Base-by-base conservation (phyloP, 2,113 vertebrate genomes). In the Acrocephalus arundinaceus region DNA sequence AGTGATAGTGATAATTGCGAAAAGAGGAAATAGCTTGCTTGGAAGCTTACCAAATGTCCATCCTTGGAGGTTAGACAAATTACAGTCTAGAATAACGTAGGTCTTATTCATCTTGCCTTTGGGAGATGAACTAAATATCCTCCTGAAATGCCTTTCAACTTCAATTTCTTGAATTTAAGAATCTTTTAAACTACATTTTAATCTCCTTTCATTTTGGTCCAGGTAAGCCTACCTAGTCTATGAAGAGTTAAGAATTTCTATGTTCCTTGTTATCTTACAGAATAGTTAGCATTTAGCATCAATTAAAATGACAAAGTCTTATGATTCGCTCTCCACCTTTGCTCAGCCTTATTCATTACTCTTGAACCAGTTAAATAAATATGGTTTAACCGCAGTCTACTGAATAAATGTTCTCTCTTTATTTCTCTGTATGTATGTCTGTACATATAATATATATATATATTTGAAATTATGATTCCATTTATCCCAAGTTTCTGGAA, bases 401-500 rank as follows among this genome's bases (percentile, higher is more conserved):
- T 87, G 68, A 95, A 95, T 95, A 73, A 89, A 85, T 94, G 75
- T 78, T 91, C 90, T 86, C 67, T 79, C 80, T 89, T 67, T 87
- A 86, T 91, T 90, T 87, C 62, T 93, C 67, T 87, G 52, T 81
- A 67, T 91, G 73, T 94, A 49, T 77, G 59, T 85, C 89, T 89
- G 74, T 89, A 95, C 74, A 82, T 94, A 94, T 76, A 76, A 91
- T 91, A 94, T 91, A 77, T 93, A 67, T 51, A 51, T 93, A 88
- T 95, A 83, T 94, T 81, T 82, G 71, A 91, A 96, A 94, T 90
- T 86, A 89, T 37, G 86, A 94, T 85, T 94, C 89, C 78, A 78
- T 97, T 97, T 95, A 89, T 95, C 86, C 90, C 91, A 92, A 88
- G 92, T 97, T 97, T 98, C 93, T 96, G 93, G 94, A 97, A 95